Evolutionary conservation across 2,113 vertebrate genomes (phyloP), one percentile per base, ranked within the genome.

Genomic region (Gorsachius goisagi): DNA sequence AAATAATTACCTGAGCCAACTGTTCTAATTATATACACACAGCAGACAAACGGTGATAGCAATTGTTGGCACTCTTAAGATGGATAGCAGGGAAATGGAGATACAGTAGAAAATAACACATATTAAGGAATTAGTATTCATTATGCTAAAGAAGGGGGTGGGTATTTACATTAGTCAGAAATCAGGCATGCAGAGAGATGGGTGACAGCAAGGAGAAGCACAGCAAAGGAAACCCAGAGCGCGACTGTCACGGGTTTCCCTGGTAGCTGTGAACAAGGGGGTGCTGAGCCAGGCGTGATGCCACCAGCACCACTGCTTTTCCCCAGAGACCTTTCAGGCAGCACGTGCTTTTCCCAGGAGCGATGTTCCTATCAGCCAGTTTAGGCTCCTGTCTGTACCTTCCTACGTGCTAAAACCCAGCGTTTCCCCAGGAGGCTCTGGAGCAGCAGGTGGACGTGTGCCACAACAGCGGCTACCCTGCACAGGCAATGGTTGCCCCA

Each of bases 1-100:
- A 95, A 89, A 75, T 91, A 96, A 96, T 96, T 87, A 89, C 88
- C 92, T 72, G 75, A 97, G 87, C 87, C 87, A 88, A 79, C 74
- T 71, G 58, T 73, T 97, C 93, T 96, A 97, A 97, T 96, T 92
- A 97, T 90, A 94, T 66, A 95, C 68, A 90, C 94, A 73, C 44
- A 75, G 88, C 56, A 93, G 95, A 94, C 68, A 80, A 91, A 74
- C 10, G 45, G 82, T 77, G 85, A 79, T 82, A 91, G 83, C 68
- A 87, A 83, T 84, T 87, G 63, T 68, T 91, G 84, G 68, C 11
- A 22, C 45, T 63, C 66, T 53, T 86, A 69, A 91, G 86, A 91
- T 0, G 1, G 78, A 82, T 85, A 77, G 77, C 30, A 59, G 85
- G 85, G 33, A 90, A 78, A 83, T 45, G 44, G 62, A 92, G 81